phyloP scores from a whole-genome alignment of 2,888 invertebrate genomes.

The Apantesis nais region DNA sequence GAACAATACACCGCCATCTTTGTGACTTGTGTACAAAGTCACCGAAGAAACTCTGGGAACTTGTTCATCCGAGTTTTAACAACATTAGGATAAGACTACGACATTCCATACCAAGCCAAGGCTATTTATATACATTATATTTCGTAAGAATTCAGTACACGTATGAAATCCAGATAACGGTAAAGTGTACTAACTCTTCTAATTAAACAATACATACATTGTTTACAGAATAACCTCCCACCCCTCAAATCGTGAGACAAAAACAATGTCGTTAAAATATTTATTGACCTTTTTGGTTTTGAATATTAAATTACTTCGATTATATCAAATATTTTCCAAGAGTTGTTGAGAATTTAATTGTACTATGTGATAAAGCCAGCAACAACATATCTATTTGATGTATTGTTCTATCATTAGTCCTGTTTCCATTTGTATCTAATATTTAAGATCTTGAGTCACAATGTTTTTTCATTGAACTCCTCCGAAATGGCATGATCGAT shows the following conservation, averaged over 20 bases:
- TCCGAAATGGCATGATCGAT: no score
- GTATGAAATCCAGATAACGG: neutral
- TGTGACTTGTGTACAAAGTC: conserved; percentile 26
- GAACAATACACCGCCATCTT: conserved; percentile 26
- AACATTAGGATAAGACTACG: conserved; percentile 25
- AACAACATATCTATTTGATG: no score
- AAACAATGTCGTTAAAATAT: neutral
- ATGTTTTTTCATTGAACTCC: no score
- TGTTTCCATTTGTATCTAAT: neutral
- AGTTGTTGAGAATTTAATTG: no score
- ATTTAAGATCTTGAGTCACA: no score
- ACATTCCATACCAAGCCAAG: neutral
- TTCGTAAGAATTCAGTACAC: neutral
- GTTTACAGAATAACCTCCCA: neutral
- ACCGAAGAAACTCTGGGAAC: conserved; percentile 24
- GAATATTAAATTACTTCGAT: no score
- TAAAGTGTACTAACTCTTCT: neutral
- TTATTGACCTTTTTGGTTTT: no score
- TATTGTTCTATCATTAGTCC: neutral
- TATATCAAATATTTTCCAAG: no score
- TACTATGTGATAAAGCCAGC: no score
- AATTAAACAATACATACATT: neutral
- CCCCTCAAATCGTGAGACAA: neutral
- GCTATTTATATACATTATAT: neutral
- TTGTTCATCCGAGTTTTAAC: conserved; percentile 26